These are phyloP conservation scores for Vidua macroura DNA, from an alignment of 2,113 vertebrate species.

Conservation along the genomic window DNA sequence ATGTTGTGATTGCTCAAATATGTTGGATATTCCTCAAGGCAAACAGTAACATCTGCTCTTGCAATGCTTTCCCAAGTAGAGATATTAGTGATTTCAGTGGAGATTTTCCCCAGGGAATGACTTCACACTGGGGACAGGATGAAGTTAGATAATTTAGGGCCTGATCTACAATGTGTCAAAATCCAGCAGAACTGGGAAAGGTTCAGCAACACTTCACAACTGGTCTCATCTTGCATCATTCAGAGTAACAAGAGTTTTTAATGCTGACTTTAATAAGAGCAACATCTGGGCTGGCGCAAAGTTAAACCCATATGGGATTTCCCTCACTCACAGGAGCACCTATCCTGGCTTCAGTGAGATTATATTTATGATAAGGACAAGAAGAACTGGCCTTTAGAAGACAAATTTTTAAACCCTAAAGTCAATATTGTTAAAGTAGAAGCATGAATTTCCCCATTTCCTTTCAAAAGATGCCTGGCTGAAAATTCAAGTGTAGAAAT, in stretches of 20 bases:
- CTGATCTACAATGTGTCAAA: conserved; percentile 11
- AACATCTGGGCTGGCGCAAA: background rate
- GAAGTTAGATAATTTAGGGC: background rate
- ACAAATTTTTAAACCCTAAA: conserved; percentile 10
- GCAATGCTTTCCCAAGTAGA: conserved; percentile 5
- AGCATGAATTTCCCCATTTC: background rate
- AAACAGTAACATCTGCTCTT: conserved; percentile 39
- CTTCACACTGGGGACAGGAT: background rate
- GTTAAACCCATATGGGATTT: background rate
- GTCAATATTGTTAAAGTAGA: background rate
- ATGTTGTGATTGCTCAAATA: conserved; percentile 13
- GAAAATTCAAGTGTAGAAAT: background rate
- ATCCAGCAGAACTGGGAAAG: background rate
- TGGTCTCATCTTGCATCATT: background rate
- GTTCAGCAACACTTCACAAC: background rate
- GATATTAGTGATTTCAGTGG: background rate
- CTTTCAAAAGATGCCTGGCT: background rate
- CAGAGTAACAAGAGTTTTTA: background rate
- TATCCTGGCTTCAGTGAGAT: background rate
- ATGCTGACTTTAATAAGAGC: background rate
- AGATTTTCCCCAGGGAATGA: background rate
- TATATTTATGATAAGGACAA: background rate
- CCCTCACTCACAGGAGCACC: background rate
- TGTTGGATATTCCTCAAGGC: conserved; percentile 31
- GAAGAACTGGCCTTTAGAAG: background rate